Percentiles rank a stretch among this genome's conserved stretches.
These are phyloP conservation scores for Drosophila tsacasi DNA, from an alignment of 1,140 invertebrate species.

Conservation along the genomic window DNA sequence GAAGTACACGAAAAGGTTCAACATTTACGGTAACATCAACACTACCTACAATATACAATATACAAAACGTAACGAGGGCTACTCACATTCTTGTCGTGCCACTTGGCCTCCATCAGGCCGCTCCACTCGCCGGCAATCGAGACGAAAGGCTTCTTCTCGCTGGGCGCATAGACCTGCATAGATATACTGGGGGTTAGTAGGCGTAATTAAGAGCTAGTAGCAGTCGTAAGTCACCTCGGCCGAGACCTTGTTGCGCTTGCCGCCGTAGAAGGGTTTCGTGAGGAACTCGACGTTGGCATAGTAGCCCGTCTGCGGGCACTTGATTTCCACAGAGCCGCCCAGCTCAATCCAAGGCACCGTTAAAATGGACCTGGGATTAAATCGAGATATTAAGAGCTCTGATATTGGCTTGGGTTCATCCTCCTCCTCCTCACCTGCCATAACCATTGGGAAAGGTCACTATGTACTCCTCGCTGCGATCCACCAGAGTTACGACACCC, in stretches of 20 bases:
- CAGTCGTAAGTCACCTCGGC: constrained; percentile 89
- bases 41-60: constrained; percentile 44
- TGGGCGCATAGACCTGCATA: constrained; percentile 87
- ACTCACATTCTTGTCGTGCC: constrained; percentile 90
- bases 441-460: constrained; percentile 98
- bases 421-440: constrained; percentile 88
- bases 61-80: constrained; percentile 17
- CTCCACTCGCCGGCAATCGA: constrained; percentile 97
- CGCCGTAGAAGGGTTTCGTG: constrained; percentile 98
- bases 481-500: constrained; percentile 92
- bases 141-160: constrained; percentile 95
- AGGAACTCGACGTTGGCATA: constrained; percentile 95
- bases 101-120: constrained; percentile 95
- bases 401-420: background rate
- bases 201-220: constrained; percentile 19
- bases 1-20: constrained; percentile 42
- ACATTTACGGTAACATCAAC: no score
- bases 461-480: constrained; percentile 96
- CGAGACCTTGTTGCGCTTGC: constrained; percentile 95
- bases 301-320: constrained; percentile 95
- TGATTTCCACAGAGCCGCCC: constrained; percentile 94
- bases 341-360: constrained; percentile 99
- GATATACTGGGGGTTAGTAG: constrained; percentile 21
- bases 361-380: constrained; percentile 91
- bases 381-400: background rate